Percentiles rank a stretch among this genome's conserved stretches.
Evolutionary conservation across 64 coral and sea anemone genomes (phyloP).

Genomic region (Acropora yongei): DNA sequence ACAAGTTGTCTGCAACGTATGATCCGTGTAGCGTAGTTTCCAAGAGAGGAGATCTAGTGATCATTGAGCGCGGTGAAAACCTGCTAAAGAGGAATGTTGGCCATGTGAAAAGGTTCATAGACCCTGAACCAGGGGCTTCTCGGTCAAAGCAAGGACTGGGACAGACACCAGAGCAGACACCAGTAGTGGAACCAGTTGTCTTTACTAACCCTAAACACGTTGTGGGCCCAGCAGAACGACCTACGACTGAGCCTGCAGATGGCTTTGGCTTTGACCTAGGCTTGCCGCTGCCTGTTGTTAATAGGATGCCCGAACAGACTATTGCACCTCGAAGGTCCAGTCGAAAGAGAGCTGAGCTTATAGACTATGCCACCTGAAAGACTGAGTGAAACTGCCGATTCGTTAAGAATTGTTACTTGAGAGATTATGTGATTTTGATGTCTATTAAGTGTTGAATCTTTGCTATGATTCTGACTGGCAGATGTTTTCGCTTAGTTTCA

Average conservation of each 20-base stretch:
- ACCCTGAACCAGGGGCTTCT: neutral
- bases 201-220: neutral
- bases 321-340: neutral
- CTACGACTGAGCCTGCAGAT: neutral
- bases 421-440: neutral
- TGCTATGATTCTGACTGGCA: too few species aligned
- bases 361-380: slow-evolving; percentile 18
- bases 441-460: neutral
- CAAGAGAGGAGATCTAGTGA: neutral
- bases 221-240: neutral
- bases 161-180: neutral
- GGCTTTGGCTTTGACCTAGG: neutral
- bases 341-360: slow-evolving; percentile 1
- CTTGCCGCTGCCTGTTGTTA: neutral
- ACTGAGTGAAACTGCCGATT: neutral
- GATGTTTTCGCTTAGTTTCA: neutral
- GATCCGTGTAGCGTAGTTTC: slow-evolving; percentile 30
- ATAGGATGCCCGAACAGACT: neutral
- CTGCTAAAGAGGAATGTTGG: slow-evolving; percentile 3
- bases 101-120: slow-evolving; percentile 24
- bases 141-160: neutral
- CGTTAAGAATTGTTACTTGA: neutral
- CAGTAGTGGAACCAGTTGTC: neutral
- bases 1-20: slow-evolving; percentile 34
- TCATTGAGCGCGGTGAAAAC: slow-evolving; percentile 36